Evolutionary conservation across 2,888 invertebrate species (phyloP), one percentile per base, ranked within the genome.

Genomic region (Petrolisthes manimaculis): DNA sequence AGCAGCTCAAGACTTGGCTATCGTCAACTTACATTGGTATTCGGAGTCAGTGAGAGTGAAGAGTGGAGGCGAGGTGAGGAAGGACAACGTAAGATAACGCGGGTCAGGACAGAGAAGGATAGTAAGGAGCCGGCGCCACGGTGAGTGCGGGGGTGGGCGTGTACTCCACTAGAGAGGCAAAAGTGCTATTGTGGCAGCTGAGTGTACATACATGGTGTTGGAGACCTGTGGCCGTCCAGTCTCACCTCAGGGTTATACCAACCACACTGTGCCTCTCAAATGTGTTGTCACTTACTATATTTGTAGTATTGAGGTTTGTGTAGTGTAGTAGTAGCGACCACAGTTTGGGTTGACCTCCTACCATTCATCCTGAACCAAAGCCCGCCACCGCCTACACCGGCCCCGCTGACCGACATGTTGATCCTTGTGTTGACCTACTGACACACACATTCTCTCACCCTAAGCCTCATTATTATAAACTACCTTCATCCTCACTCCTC

Each of bases 71-170:
- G 71, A n/a, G n/a, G 71, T 71, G 71, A 6, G 6, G n/a, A 21
- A 6, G 6, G 71, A 21, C 71, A 6, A 21, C 6, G 71, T 6
- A 21, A 71, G 71, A 21, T 71, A 14, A n/a, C 6, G 14, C n/a
- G 71, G 71, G 14, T 6, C 21, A 21, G 6, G 71, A 21, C 6
- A 6, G n/a, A 3, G 21, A 14, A 24, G 53, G 69, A 69, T 12
- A 51, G 69, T 69, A 69, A 82, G 6, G 9, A 54, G 24, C 84
- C 84, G 84, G 83, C 71, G 55, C 5, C 55, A 55, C 61, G 24
- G 83, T 75, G 75, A 75, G 75, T 84, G 84, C 75, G 75, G 84
- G 84, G 75, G 84, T 84, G 84, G 84, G 84, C 84, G 84, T 84
- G 84, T 84, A 75, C 84, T 56, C 55, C 80, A 21, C 21, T 37